Evolutionary conservation across 2,113 vertebrate species (phyloP).

Genomic region (Nestor notabilis): DNA sequence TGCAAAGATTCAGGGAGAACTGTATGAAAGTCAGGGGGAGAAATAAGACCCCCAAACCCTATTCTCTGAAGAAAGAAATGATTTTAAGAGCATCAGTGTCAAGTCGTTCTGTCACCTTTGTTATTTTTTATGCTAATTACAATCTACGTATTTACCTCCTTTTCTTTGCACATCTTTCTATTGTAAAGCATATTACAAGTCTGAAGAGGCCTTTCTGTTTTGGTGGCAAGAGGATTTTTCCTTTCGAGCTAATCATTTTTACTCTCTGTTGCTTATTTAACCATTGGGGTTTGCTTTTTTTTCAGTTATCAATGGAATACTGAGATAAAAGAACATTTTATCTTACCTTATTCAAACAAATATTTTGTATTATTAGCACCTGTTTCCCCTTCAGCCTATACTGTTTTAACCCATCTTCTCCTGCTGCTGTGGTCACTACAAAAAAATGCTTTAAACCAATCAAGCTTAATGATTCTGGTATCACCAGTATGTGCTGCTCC

Average conservation of each 20-base stretch:
- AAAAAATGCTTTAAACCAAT: background rate
- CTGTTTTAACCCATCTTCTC: background rate
- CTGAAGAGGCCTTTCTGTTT: background rate
- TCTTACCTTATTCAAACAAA: background rate
- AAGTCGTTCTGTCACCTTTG: background rate
- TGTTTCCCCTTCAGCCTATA: background rate
- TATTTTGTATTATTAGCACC: background rate
- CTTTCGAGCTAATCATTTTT: background rate
- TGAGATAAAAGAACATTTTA: background rate
- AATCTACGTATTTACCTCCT: background rate
- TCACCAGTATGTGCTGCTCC: background rate
- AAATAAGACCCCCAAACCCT: background rate
- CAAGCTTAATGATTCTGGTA: background rate
- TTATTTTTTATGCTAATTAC: background rate
- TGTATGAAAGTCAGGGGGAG: background rate
- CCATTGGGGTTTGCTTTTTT: background rate
- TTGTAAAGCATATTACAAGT: background rate
- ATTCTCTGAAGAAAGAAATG: accelerated
- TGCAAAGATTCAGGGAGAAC: background rate
- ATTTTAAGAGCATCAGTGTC: background rate
- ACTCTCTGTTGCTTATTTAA: background rate
- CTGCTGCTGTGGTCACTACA: background rate
- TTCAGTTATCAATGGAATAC: background rate
- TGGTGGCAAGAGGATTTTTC: background rate
- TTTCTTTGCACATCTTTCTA: background rate